These are phyloP conservation scores for Otis tarda DNA, from an alignment of 2,113 vertebrate species.

Conservation along the genomic window DNA sequence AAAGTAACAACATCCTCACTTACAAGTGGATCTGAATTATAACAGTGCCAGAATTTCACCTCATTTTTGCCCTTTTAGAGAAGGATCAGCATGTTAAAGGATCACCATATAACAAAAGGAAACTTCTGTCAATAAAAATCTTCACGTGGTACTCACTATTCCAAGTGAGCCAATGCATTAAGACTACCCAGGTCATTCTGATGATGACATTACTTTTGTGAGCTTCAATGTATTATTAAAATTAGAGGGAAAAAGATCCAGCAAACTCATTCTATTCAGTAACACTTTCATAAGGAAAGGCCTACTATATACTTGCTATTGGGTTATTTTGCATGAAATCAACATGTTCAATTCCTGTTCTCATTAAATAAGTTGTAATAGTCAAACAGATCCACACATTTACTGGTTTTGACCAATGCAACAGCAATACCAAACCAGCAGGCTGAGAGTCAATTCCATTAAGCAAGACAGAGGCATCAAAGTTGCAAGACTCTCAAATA, in stretches of 20 bases:
- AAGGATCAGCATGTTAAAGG: not conserved
- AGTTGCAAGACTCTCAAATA: not conserved
- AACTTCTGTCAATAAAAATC: not conserved
- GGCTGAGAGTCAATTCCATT: not conserved
- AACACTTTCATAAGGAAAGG: not conserved
- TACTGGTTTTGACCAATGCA: not conserved
- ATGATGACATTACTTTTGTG: not conserved
- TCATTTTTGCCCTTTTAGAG: not conserved
- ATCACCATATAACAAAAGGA: not conserved
- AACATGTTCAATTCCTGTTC: not conserved
- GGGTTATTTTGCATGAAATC: not conserved
- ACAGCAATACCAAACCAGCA: not conserved
- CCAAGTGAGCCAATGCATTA: accelerated
- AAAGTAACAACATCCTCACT: not conserved
- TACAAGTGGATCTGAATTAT: not conserved
- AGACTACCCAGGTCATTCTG: not conserved
- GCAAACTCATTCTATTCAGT: not conserved
- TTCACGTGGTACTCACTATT: not conserved
- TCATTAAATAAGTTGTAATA: not conserved
- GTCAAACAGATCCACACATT: not conserved
- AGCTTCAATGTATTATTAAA: not conserved
- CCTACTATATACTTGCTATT: not conserved
- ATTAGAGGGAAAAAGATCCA: not conserved
- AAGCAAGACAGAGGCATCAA: not conserved
- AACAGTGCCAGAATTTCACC: not conserved